Evolutionary conservation across 1,140 invertebrate species (phyloP).

Genomic region (Yoshiicerus persimilis): DNA sequence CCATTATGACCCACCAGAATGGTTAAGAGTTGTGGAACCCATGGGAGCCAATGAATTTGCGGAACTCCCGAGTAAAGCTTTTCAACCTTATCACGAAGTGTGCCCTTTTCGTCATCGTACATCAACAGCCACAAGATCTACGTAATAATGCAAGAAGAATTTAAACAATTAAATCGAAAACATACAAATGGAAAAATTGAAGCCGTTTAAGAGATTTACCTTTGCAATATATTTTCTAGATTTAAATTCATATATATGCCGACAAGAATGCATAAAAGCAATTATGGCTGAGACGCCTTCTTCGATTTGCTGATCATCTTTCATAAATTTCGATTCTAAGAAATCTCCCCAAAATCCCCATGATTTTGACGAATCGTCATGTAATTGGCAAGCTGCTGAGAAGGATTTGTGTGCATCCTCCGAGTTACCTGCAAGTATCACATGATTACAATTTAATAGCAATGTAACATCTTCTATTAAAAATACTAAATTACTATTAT

Average conservation of each 20-base stretch:
- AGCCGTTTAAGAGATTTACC: no score
- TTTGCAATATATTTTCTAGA: slow-evolving; percentile 94
- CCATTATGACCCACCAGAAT: slow-evolving; percentile 86
- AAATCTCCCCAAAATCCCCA: slow-evolving; percentile 98
- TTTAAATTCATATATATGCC: slow-evolving; percentile 93
- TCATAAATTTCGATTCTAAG: slow-evolving; percentile 76
- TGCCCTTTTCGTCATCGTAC: slow-evolving; percentile 63
- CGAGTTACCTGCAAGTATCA: no score
- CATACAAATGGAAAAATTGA: neutral
- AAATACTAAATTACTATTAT: neutral
- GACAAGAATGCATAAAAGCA: slow-evolving; percentile 91
- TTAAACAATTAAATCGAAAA: slow-evolving; percentile 35
- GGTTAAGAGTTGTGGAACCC: slow-evolving; percentile 93
- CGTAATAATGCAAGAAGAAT: slow-evolving; percentile 14
- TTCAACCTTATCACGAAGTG: slow-evolving; percentile 81
- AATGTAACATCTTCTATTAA: neutral
- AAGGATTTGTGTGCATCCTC: slow-evolving; percentile 97
- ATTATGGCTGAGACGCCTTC: slow-evolving; percentile 86
- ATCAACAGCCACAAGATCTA: slow-evolving; percentile 73
- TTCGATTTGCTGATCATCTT: slow-evolving; percentile 69
- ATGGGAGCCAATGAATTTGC: slow-evolving; percentile 91
- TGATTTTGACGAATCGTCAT: slow-evolving; percentile 88
- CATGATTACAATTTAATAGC: no score
- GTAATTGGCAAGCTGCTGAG: slow-evolving; percentile 87
- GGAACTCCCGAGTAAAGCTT: slow-evolving; percentile 93